Evolutionary conservation across 2,113 vertebrate species (phyloP), one percentile per base, ranked within the genome.

Genomic region (Neopipo cinnamomea): DNA sequence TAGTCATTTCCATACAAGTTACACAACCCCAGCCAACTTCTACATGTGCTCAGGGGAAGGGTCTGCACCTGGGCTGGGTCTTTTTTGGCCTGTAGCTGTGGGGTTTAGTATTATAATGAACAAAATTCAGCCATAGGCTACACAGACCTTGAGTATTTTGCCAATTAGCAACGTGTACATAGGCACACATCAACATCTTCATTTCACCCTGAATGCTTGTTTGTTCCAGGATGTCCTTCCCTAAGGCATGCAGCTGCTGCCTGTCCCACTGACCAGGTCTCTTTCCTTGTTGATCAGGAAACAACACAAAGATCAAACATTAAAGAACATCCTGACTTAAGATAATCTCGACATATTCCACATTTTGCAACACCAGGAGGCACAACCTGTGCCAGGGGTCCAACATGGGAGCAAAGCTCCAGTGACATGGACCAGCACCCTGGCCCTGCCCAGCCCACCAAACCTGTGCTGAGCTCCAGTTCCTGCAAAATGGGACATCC

Each of bases 391-490:
- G 20, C 52, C 25, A 46, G 5, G 5, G 9, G 7, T 22, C 39
- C 44, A 42, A 22, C 8, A 16, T 3, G 4, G 12, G 10, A 55
- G 15, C 5, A 1, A 46, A 35, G 35, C 4, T 35, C 9, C 37
- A 5, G 0, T 0, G 12, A 7, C 46, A 67, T 0, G 18, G 19
- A 33, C 18, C 2, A 2, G 46, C 21, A 41, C 0, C 0, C 1
- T 2, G 28, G 8, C 30, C 35, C 33, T 27, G 24, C 22, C n/a
- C 58, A 56, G 21, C 8, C 39, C 61, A 35, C 11, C 3, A 3
- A 3, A 23, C 9, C 21, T 11, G 2, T 0, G 18, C 3, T 20
- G n/a, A 22, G 27, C 25, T 13, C 12, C 59, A 24, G 44, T 1
- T 61, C 39, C 20, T 11, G 25, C 16, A 13, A 18, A 44, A n/a